These are phyloP conservation scores for Battus philenor DNA, from an alignment of 1,140 invertebrate genomes.

Conservation along the genomic window DNA sequence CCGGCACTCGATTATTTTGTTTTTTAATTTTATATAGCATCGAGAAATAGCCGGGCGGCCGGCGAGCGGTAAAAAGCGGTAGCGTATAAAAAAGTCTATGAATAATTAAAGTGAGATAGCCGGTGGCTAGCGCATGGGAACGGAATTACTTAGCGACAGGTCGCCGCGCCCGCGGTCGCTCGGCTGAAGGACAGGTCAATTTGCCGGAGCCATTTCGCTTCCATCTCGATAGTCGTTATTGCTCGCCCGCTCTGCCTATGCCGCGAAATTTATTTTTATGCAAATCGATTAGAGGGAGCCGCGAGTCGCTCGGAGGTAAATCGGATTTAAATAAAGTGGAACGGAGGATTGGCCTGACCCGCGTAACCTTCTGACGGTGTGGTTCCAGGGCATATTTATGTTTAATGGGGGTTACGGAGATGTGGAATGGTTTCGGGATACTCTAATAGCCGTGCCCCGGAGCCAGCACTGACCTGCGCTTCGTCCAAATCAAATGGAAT, in stretches of 20 bases:
- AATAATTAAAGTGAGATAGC: slow-evolving; percentile 75
- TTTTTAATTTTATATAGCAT: slow-evolving; percentile 73
- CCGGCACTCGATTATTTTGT: slow-evolving; percentile 63
- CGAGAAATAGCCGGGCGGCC: slow-evolving; percentile 46
- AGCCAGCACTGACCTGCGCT: slow-evolving; percentile 54
- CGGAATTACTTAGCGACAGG: slow-evolving; percentile 67
- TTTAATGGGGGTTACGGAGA: slow-evolving; percentile 65
- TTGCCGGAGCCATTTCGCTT: slow-evolving; percentile 59
- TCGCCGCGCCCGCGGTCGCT: slow-evolving; percentile 46
- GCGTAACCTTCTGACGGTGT: slow-evolving; percentile 40
- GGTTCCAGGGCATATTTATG: slow-evolving; percentile 68
- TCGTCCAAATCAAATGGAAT: slow-evolving; percentile 48
- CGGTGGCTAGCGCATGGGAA: slow-evolving; percentile 72
- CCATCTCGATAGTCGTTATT: slow-evolving; percentile 42
- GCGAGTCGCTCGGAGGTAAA: slow-evolving; percentile 18
- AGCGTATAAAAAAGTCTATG: slow-evolving; percentile 70
- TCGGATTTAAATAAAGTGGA: slow-evolving; percentile 34
- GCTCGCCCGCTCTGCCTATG: slow-evolving; percentile 23
- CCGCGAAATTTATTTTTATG: slow-evolving; percentile 40
- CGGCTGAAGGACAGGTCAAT: slow-evolving; percentile 68
- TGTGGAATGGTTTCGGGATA: slow-evolving; percentile 48
- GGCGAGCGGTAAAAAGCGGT: slow-evolving; percentile 68
- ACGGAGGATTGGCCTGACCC: slow-evolving; percentile 36
- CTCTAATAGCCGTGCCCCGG: slow-evolving; percentile 55
- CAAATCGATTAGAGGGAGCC: slow-evolving; percentile 24